Evolutionary conservation across 2,113 vertebrate genomes (phyloP), one percentile per base, ranked within the genome.

Genomic region (Danionella cerebrum): DNA sequence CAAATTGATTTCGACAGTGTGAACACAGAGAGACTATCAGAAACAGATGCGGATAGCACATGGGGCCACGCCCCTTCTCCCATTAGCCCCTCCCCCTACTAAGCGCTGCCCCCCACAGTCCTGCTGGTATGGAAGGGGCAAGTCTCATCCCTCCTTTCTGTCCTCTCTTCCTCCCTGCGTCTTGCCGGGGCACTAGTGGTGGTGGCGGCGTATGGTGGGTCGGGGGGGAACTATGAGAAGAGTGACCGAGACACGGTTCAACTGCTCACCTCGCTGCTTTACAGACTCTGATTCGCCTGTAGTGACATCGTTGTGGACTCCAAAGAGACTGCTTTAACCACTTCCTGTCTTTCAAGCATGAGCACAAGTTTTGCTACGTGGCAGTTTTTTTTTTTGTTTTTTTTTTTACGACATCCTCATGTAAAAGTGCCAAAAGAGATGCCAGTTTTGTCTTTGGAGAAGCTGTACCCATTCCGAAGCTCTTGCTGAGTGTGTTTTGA

Each of bases 1-100:
- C 90, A 96, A 95, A 86, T 95, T 98, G 92, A 96, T 98, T 90
- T 98, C 96, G 83, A 98, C 96, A 83, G 96, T 98, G 91, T 98
- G 94, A 98, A 90, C 92, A 91, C 88, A 89, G 85, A 89, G 86
- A 87, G 84, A 83, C 80, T 84, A 83, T 87, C 84, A 89, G 92
- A 92, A 71, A 82, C 85, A 85, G 86, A 88, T 87, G 82, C 82
- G 87, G 86, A 88, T 89, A 89, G 88, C 85, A 86, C 85, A 88
- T n/a, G 85, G 85, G 80, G 81, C 82, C 68, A 59, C 63, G 59
- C 65, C 65, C 67, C 42, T 64, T 39, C 51, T 42, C 27, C n/a
- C 2, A 36, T 19, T 39, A 53, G 33, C 36, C 62, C 45, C 45
- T 41, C 68, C 25, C 38, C 38, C 54, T 75, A 70, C 77, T 22